These are phyloP conservation scores for Notocelia uddmanniana DNA, from an alignment of 2,888 invertebrate genomes.

Conservation along the genomic window DNA sequence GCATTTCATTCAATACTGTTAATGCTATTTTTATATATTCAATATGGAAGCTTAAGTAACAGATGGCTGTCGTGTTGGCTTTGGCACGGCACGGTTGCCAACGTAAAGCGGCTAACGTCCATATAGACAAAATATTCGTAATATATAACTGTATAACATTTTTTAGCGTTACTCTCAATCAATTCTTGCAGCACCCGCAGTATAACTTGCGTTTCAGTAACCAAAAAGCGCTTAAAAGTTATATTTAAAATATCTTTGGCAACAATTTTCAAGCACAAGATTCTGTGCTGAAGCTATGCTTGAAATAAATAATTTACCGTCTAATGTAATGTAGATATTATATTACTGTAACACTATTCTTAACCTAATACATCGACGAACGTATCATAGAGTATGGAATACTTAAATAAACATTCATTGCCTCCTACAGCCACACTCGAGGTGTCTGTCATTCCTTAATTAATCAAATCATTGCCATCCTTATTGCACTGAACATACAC, in stretches of 20 bases:
- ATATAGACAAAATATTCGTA: slow-evolving; percentile 50
- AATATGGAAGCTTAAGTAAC: slow-evolving; percentile 18
- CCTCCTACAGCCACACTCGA: slow-evolving; percentile 60
- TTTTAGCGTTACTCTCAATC: slow-evolving; percentile 42
- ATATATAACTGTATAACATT: slow-evolving; percentile 39
- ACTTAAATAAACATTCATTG: slow-evolving; percentile 60
- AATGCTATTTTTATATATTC: slow-evolving; percentile 18
- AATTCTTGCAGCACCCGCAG: slow-evolving; percentile 54
- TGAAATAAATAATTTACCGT: slow-evolving; percentile 44
- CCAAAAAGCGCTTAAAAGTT: slow-evolving; percentile 51
- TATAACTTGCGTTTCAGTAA: slow-evolving; percentile 33
- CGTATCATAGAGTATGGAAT: slow-evolving; percentile 65
- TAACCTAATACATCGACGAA: slow-evolving; percentile 67
- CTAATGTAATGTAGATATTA: slow-evolving; percentile 45
- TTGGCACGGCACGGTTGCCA: slow-evolving; percentile 44
- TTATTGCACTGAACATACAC: slow-evolving; percentile 31
- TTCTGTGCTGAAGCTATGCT: slow-evolving; percentile 42
- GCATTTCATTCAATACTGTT: slow-evolving; percentile 14
- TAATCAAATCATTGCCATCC: slow-evolving; percentile 30
- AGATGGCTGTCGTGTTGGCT: slow-evolving; percentile 12
- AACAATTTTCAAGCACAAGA: slow-evolving; percentile 53
- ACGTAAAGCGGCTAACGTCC: slow-evolving; percentile 30
- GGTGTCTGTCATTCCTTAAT: slow-evolving; percentile 58
- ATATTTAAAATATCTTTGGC: slow-evolving; percentile 61
- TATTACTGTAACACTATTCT: slow-evolving; percentile 54